Evolutionary conservation across 2,888 invertebrate species (phyloP).

Genomic region (Drosophila suboccidentalis): DNA sequence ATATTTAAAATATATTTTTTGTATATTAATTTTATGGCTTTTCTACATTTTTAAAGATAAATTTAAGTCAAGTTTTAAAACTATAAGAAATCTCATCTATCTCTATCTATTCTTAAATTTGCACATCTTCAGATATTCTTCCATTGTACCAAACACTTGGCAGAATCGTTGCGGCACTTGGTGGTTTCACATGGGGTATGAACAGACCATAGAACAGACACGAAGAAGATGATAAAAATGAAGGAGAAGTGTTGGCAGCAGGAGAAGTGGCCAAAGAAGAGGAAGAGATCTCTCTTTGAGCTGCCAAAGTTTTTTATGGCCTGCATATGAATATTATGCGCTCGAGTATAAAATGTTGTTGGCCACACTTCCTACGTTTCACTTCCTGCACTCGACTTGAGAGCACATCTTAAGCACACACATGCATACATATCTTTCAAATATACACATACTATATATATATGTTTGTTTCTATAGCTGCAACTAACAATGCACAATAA

Average conservation of each 20-base stretch:
- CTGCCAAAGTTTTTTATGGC: conserved; percentile 80
- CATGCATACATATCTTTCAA: conserved; percentile 27
- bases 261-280: conserved; percentile 10
- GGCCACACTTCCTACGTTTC: conserved; percentile 82
- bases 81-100: neutral
- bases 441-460: conserved; percentile 13
- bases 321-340: conserved; percentile 83
- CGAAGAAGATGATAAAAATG: conserved; percentile 6
- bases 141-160: conserved; percentile 19
- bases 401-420: conserved; percentile 64
- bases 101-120: neutral
- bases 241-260: conserved; percentile 6
- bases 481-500: conserved; percentile 64
- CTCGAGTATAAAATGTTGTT: conserved; percentile 82
- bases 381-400: conserved; percentile 76
- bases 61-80: neutral
- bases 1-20: neutral
- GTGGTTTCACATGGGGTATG: conserved; percentile 4
- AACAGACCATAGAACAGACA: conserved; percentile 7
- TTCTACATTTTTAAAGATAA: neutral
- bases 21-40: neutral
- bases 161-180: conserved; percentile 10
- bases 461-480: conserved; percentile 56
- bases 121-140: neutral
- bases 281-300: conserved; percentile 79